These are phyloP conservation scores for Semicossyphus pulcher DNA, from an alignment of 2,113 vertebrate genomes.

Conservation along the genomic window DNA sequence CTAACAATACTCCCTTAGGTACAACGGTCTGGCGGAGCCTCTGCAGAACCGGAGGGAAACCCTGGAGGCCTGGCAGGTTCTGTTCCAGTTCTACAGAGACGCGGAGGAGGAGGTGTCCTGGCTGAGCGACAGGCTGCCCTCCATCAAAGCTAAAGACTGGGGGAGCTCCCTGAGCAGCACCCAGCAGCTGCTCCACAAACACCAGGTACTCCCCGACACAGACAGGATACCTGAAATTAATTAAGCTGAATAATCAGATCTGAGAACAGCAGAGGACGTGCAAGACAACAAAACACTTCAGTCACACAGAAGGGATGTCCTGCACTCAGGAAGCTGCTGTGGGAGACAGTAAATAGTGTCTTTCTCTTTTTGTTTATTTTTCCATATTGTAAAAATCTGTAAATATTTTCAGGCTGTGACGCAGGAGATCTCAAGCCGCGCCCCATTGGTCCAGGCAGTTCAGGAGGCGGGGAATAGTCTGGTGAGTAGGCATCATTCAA, in stretches of 20 bases:
- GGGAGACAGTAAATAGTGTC: too few relatives aligned
- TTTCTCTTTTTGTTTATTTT: too few relatives aligned
- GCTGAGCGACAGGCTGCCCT: conserved; percentile 85
- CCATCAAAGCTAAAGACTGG: conserved; percentile 78
- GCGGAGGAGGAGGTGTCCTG: conserved; percentile 87
- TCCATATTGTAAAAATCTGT: too few relatives aligned
- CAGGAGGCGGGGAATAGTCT: conserved; percentile 86
- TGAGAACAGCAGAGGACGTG: too few relatives aligned
- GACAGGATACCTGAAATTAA: too few relatives aligned
- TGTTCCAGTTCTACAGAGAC: conserved; percentile 88
- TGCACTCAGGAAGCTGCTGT: too few relatives aligned
- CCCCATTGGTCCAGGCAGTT: conserved; percentile 84
- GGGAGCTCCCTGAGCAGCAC: conserved; percentile 81
- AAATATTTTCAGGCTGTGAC: conserved; percentile 83
- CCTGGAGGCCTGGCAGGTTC: conserved; percentile 86
- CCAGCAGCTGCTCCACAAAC: conserved; percentile 86
- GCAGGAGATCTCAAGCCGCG: conserved; percentile 86
- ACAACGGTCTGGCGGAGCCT: conserved; percentile 82
- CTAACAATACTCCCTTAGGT: conserved; percentile 69
- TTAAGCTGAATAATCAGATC: not conserved
- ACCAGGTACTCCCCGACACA: conserved; percentile 85
- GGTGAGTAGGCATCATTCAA: conserved; percentile 46
- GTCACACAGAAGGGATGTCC: too few relatives aligned
- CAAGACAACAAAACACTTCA: too few relatives aligned
- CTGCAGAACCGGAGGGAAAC: conserved; percentile 80